Evolutionary conservation across 2,113 vertebrate species (phyloP), one percentile per base, ranked within the genome.

Genomic region (Vicugna pacos): DNA sequence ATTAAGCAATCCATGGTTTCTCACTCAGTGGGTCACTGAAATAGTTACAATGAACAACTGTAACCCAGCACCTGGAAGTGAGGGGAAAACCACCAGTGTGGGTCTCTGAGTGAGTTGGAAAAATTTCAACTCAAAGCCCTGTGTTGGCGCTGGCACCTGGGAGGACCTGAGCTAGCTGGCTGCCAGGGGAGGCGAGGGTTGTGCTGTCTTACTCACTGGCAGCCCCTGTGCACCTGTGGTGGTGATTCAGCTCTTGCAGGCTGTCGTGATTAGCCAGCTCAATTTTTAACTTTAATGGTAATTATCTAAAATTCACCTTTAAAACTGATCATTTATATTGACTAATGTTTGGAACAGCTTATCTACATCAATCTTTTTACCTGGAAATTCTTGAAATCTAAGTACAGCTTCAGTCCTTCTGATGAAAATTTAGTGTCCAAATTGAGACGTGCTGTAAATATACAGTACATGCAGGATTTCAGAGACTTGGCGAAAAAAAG

Each of bases 251-350:
- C 6, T 14, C 50, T 67, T n/a, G 32, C 70, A 60, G 9, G 19
- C 9, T 12, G 14, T 28, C 64, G n/a, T 6, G 35, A 46, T 75
- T 38, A 32, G 56, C 16, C 3, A 80, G 70, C 48, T 69, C 46
- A 54, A 8, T n/a, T 46, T 88, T 95, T 72, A 65, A 32, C n/a
- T 46, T 75, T 75, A 77, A 22, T 70, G 35, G 8, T 54, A 48
- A 83, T 64, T 79, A 83, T n/a, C 52, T 42, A 72, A 85, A 72
- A 76, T n/a, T 60, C 60, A 87, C 92, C 69, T 83, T 90, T 73
- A 87, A 90, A 93, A 82, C 4, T 48, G 6, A 72, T 52, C 79
- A 30, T 73, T 48, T 67, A 62, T 32, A 13, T 94, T 90, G 72
- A 89, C 35, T 62, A 35, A 65, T 46, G 30, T 67, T 94, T 92